Evolutionary conservation across 2,113 vertebrate species (phyloP), one percentile per base, ranked within the genome.

Genomic region (Trachemys scripta): DNA sequence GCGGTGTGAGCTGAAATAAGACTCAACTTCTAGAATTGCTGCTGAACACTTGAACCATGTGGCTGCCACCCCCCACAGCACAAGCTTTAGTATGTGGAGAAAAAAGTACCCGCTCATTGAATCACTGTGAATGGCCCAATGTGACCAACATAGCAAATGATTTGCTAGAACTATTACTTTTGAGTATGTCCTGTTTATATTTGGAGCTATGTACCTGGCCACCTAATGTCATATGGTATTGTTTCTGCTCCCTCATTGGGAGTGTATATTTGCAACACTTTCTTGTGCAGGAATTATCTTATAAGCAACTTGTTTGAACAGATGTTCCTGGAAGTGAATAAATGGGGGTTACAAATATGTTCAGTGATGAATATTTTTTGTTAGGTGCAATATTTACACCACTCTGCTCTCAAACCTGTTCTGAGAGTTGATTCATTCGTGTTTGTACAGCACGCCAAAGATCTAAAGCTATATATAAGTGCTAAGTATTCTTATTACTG

Each of bases 181-280:
- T 2, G 81, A 82, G 56, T 19, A 51, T 27, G 3, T 38, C n/a
- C 17, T 3, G 0, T 62, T 95, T 84, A 84, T 78, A 93, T 49
- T 22, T 90, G 29, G 17, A 94, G 79, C 78, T 84, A 57, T 3
- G 4, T 3, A 65, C 8, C 17, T 57, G 38, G 54, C 86, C 93
- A 95, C 90, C 80, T 42, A 42, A 75, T 38, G n/a, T 45, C 72
- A 76, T 4, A 25, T 45, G 72, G 42, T 45, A 76, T 76, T 76
- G 42, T 45, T 76, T 76, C 72, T 6, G 38, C 24, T 76, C 5
- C 90, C 95, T 65, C 25, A 65, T 88, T 93, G 57, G 2, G 90
- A 3, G 82, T 2, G 72, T 90, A 72, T 92, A 95, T 97, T 94
- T 95, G 95, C 85, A 92, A 94, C 6, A 85, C 89, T 95, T 72